Percentiles rank a stretch among this genome's conserved stretches.
These are phyloP conservation scores for Troilus luridus DNA, from an alignment of 2,888 invertebrate species.

Conservation along the genomic window DNA sequence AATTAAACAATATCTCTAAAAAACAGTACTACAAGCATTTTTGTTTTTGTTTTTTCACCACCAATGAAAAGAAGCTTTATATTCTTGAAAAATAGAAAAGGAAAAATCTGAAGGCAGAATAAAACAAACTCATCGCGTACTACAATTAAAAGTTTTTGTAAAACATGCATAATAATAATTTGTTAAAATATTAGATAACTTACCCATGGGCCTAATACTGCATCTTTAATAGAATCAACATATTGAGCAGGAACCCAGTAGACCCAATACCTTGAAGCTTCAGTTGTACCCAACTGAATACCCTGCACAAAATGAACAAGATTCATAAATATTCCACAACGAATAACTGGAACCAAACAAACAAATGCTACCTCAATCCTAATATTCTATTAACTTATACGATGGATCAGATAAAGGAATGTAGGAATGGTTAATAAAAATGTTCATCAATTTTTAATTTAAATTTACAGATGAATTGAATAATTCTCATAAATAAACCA, in stretches of 20 bases:
- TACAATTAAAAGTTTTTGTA: background rate
- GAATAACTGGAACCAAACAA: background rate
- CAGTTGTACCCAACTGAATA: constrained; percentile 90
- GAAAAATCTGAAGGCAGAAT: too few relatives aligned
- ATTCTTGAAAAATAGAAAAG: too few relatives aligned
- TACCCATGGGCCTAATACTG: constrained; percentile 86
- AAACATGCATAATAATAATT: background rate
- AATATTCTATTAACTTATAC: background rate
- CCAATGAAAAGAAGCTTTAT: too few relatives aligned
- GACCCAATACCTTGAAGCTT: constrained; percentile 92
- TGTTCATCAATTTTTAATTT: too few relatives aligned
- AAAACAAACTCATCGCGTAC: background rate
- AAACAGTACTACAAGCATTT: too few relatives aligned
- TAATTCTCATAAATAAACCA: too few relatives aligned
- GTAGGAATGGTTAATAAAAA: too few relatives aligned
- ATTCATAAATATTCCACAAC: background rate
- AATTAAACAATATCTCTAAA: too few relatives aligned
- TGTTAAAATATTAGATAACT: background rate
- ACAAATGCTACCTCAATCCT: background rate
- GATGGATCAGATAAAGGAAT: background rate
- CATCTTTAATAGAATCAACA: constrained; percentile 91
- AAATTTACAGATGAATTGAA: too few relatives aligned
- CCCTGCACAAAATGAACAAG: constrained; percentile 73
- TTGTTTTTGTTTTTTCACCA: too few relatives aligned
- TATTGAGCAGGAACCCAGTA: constrained; percentile 96